phyloP scores from a whole-genome alignment of 2,113 vertebrate genomes.

The Spermophilus dauricus region DNA sequence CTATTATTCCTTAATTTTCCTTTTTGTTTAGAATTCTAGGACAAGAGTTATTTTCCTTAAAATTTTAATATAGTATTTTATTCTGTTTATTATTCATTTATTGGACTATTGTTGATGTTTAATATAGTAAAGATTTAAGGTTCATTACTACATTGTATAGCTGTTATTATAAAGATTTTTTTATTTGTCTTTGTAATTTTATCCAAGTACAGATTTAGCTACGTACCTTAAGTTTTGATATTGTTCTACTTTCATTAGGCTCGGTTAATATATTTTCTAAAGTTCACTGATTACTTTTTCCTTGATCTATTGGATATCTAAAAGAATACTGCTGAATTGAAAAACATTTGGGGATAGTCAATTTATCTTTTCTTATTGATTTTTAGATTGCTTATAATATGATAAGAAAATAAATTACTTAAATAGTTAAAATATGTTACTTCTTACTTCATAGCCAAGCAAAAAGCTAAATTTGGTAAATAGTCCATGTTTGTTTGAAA shows the following conservation, averaged over 20 bases:
- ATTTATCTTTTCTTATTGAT: neutral
- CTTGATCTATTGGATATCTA: neutral
- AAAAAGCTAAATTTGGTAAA: neutral
- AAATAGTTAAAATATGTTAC: neutral
- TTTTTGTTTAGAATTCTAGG: neutral
- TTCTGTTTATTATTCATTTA: neutral
- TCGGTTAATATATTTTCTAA: conserved; percentile 4
- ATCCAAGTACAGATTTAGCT: neutral
- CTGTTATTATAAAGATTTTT: neutral
- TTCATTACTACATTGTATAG: neutral
- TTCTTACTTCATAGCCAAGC: neutral
- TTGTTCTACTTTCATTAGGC: neutral
- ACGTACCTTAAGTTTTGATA: neutral
- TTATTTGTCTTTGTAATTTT: neutral
- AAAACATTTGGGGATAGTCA: neutral
- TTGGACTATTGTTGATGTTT: neutral
- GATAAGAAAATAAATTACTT: neutral
- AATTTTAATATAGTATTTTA: neutral
- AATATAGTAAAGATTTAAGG: neutral
- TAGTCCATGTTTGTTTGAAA: neutral
- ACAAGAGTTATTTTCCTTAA: neutral
- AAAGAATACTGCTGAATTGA: neutral
- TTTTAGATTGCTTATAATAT: neutral
- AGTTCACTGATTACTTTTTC: neutral
- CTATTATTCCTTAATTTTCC: neutral